Evolutionary conservation across 2,113 vertebrate genomes (phyloP), one percentile per base, ranked within the genome.

Genomic region (Maccullochella peelii): DNA sequence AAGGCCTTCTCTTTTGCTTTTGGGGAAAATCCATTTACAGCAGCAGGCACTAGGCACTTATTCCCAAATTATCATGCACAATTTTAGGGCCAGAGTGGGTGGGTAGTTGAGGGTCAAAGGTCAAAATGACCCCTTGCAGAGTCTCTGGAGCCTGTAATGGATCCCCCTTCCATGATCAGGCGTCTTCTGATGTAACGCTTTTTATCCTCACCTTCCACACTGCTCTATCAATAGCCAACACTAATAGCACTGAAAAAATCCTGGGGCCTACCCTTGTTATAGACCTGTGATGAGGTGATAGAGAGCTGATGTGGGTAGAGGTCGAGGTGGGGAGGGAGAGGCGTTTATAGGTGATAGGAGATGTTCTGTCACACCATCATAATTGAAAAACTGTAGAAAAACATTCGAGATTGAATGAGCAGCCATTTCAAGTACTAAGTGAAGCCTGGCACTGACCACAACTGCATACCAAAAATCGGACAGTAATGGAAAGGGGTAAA

Each of bases 61-160:
- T 74, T 84, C 61, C 50, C 58, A 68, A 25, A 79, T 61, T 77
- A 85, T 83, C 80, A 68, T 52, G 16, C n/a, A 62, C 47, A 83
- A 73, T 88, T 80, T 63, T 79, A 87, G 71, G 70, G 58, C 2
- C 58, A 81, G 54, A 44, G 52, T n/a, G 79, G 67, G 50, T 40
- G 66, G 84, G 40, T 79, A 78, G 47, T 40, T 54, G 3, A 49
- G 69, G 89, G 82, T 90, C 81, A 81, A 58, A 76, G 85, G 77
- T 88, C 80, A 85, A 33, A 61, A 30, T 42, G 70, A 85, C 67
- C 85, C 61, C 42, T 72, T 66, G 69, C 10, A 63, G 76, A 78
- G 65, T 54, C 61, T 82, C 21, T 55, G 73, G 55, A 63, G 44
- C 21, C 52, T 85, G 85, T 81, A 93, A 92, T 59, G 30, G 83